phyloP scores from a whole-genome alignment of 2,888 invertebrate genomes.

The Uloborus plumipes region DNA sequence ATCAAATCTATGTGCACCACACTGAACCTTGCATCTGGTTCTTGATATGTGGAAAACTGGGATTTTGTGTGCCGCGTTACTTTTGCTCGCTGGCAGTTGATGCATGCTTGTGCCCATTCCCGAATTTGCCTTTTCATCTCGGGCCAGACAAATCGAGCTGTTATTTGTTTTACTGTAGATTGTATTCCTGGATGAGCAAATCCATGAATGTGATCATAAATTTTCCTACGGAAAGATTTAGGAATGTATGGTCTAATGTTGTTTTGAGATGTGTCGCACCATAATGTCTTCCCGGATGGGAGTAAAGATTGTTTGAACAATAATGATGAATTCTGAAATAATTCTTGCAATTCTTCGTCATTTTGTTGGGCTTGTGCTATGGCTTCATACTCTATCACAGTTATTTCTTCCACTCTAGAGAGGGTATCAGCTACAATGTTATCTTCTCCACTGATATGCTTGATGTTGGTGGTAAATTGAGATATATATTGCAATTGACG shows the following conservation, averaged over 20 bases:
- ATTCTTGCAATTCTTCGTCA: neutral
- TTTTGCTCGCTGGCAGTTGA: neutral
- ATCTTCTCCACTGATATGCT: slow-evolving; percentile 66
- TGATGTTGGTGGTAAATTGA: slow-evolving; percentile 70
- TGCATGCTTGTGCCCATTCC: slow-evolving; percentile 10
- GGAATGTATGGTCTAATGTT: slow-evolving; percentile 10
- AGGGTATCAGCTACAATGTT: slow-evolving; percentile 35
- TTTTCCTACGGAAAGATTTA: neutral
- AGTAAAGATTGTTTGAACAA: neutral
- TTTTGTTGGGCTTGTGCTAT: slow-evolving; percentile 1
- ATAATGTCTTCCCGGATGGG: neutral
- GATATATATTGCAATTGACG: slow-evolving; percentile 69
- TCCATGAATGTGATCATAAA: slow-evolving; percentile 3
- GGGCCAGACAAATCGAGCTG: neutral
- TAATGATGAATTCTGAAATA: neutral
- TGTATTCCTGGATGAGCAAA: slow-evolving; percentile 11
- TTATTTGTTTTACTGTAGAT: slow-evolving; percentile 20
- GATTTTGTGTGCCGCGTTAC: neutral
- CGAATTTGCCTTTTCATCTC: slow-evolving; percentile 5
- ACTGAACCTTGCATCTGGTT: slow-evolving; percentile 18
- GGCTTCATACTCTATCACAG: slow-evolving; percentile 10
- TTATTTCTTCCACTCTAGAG: slow-evolving; percentile 28
- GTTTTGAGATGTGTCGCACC: slow-evolving; percentile 8
- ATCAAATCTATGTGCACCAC: slow-evolving; percentile 36
- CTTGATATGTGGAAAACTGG: neutral